phyloP scores from a whole-genome alignment of 1,140 invertebrate species.

The Sitodiplosis mosellana region DNA sequence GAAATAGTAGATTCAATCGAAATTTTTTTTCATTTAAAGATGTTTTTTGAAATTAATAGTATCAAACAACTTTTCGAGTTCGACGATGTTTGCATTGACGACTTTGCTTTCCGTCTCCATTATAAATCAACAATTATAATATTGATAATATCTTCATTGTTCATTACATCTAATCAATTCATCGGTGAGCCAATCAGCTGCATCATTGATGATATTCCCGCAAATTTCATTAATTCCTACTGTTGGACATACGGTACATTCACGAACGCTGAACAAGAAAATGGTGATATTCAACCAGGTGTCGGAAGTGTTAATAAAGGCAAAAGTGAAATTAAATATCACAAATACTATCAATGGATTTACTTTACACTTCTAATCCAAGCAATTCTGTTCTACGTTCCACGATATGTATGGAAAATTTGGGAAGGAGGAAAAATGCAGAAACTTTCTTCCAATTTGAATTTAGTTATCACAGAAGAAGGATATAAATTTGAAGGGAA shows the following conservation, averaged over 20 bases:
- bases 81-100: conserved; percentile 81
- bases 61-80: conserved; percentile 80
- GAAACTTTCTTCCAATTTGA: too few relatives aligned
- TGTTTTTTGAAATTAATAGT: too few relatives aligned
- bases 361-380: conserved; percentile 84
- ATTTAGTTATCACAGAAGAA: conserved; percentile 59
- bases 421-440: conserved; percentile 78
- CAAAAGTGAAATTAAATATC: conserved; percentile 64
- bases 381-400: conserved; percentile 86
- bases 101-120: conserved; percentile 84
- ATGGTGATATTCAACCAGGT: conserved; percentile 47
- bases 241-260: conserved; percentile 94
- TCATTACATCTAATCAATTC: conserved; percentile 85
- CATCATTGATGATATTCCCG: conserved; percentile 72
- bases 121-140: conserved; percentile 88
- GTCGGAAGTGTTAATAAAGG: conserved; percentile 53
- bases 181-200: conserved; percentile 90
- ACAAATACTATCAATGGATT: conserved; percentile 95
- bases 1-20: too few relatives aligned
- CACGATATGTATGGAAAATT: conserved; percentile 75
- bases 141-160: conserved; percentile 70
- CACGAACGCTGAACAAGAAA: conserved; percentile 56
- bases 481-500: conserved; percentile 59
- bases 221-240: conserved; percentile 80
- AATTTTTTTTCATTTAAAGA: too few relatives aligned